phyloP scores from a whole-genome alignment of 2,888 invertebrate genomes.

The Callimorpha dominula region DNA sequence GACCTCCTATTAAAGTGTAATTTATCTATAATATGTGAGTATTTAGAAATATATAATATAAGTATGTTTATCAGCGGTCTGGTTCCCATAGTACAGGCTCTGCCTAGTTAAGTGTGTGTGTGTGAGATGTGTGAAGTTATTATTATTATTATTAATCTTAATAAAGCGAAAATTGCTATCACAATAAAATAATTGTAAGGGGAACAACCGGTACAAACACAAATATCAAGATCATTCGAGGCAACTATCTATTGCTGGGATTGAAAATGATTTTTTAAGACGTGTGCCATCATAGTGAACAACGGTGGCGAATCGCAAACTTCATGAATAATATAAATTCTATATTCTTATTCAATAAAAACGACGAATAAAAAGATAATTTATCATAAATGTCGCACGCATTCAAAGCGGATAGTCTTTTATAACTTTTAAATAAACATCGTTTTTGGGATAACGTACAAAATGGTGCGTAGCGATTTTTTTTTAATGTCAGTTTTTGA shows the following conservation, averaged over 20 bases:
- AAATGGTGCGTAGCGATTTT: conserved; percentile 76
- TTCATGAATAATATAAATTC: conserved; percentile 85
- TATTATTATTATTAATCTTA: too few species aligned
- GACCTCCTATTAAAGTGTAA: too few species aligned
- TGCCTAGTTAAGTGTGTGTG: too few species aligned
- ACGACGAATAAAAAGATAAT: conserved; percentile 83
- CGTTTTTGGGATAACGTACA: conserved; percentile 80
- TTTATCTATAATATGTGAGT: too few species aligned
- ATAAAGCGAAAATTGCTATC: background rate
- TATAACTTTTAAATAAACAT: conserved; percentile 85
- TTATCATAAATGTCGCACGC: conserved; percentile 80
- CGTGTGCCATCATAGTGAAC: conserved; percentile 75
- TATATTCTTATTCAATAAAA: conserved; percentile 82
- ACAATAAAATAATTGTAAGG: background rate
- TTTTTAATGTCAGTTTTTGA: conserved; percentile 63
- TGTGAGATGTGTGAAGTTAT: too few species aligned
- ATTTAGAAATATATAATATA: too few species aligned
- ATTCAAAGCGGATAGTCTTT: conserved; percentile 75
- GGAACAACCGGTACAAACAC: background rate
- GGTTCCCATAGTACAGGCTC: too few species aligned
- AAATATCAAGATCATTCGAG: conserved; percentile 54
- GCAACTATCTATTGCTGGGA: background rate
- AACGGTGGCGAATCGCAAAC: conserved; percentile 84
- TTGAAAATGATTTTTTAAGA: conserved; percentile 59
- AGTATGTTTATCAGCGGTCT: too few species aligned